These are phyloP conservation scores for Formica selysi DNA, from an alignment of 1,140 invertebrate genomes.

Conservation along the genomic window DNA sequence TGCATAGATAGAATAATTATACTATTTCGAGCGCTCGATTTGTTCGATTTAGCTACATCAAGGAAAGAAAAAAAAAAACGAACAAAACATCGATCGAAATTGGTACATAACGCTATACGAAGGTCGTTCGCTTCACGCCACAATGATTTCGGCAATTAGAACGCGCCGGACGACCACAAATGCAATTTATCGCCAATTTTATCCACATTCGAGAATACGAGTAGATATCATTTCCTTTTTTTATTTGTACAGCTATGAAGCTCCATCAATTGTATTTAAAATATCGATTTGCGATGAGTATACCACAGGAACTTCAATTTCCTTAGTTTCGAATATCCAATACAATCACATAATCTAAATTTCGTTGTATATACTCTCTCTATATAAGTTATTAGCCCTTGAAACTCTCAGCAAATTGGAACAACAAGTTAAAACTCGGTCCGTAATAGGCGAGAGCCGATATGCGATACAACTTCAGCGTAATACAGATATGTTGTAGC, in stretches of 20 bases:
- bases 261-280: not conserved
- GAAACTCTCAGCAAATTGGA: not conserved
- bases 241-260: not conserved
- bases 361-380: not conserved
- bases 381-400: not conserved
- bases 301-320: not conserved
- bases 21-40: slow-evolving; percentile 25
- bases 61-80: not conserved
- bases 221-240: not conserved
- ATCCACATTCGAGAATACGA: too few species aligned
- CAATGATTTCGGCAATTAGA: slow-evolving; percentile 41
- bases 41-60: slow-evolving; percentile 14
- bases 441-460: not conserved
- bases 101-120: slow-evolving; percentile 22
- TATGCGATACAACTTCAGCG: slow-evolving; percentile 8
- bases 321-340: not conserved
- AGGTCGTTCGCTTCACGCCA: slow-evolving; percentile 44
- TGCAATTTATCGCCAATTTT: slow-evolving; percentile 30
- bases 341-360: not conserved
- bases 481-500: slow-evolving; percentile 19
- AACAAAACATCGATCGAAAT: slow-evolving; percentile 38
- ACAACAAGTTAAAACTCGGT: slow-evolving; percentile 45
- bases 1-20: slow-evolving; percentile 29
- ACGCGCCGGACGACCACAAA: not conserved
- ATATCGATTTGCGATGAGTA: not conserved